Conservation (phyloP, 2,888 invertebrate genomes). For the Platypus cylindrus region DNA sequence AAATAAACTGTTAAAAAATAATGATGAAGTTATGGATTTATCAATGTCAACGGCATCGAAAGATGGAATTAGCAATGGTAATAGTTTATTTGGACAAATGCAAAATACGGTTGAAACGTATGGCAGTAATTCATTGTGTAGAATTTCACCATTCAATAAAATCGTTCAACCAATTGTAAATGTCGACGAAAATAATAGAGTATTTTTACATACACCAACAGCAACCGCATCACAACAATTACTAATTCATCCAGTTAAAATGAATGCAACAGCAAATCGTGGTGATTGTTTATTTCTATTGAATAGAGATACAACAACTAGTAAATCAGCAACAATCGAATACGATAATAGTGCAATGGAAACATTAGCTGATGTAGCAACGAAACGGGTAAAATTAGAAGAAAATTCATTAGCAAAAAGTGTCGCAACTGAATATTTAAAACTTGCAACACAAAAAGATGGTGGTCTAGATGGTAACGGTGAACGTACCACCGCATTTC, state of each 20-base stretch:
- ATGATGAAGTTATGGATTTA: conserved; percentile 33
- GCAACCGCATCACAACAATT: neutral
- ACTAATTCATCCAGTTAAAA: conserved; percentile 1
- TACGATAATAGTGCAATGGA: conserved; percentile 37
- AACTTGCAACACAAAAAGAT: conserved; percentile 41
- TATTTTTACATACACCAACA: conserved; percentile 4
- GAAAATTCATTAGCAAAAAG: conserved; percentile 45
- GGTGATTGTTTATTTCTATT: no score
- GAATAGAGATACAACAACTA: conserved; percentile 14
- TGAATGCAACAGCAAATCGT: conserved; percentile 8
- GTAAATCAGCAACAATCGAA: conserved; percentile 17
- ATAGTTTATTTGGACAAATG: neutral
- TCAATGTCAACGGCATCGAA: conserved; percentile 19
- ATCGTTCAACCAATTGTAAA: neutral
- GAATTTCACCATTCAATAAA: neutral
- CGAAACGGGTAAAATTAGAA: conserved; percentile 34
- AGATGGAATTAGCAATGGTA: conserved; percentile 2
- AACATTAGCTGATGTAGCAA: conserved; percentile 35
- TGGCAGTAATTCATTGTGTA: neutral
- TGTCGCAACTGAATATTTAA: conserved; percentile 53
- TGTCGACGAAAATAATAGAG: conserved; percentile 7
- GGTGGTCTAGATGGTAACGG: conserved; percentile 15
- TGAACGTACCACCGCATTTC: conserved; percentile 17
- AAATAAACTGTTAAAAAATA: conserved; percentile 24
- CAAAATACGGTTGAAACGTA: conserved; percentile 2